These are phyloP conservation scores for Cherax quadricarinatus DNA, from an alignment of 1,140 invertebrate species.

Conservation along the genomic window DNA sequence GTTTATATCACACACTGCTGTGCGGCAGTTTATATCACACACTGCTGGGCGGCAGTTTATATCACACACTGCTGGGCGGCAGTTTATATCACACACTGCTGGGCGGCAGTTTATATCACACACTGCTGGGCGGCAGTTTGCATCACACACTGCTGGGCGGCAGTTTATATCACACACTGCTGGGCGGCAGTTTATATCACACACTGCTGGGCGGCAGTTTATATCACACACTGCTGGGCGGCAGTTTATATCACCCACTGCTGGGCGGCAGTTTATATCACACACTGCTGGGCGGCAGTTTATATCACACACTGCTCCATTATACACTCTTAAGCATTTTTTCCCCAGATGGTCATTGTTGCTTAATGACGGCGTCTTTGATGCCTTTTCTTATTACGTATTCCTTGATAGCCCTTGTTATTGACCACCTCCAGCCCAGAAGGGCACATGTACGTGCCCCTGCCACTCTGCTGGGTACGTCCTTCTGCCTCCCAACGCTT, in stretches of 20 bases:
- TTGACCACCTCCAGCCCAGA: constrained; percentile 34
- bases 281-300: not conserved
- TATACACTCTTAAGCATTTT: not conserved
- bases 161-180: not conserved
- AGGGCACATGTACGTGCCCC: not conserved
- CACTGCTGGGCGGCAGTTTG: not conserved
- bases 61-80: not conserved
- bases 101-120: not conserved
- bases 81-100: not conserved
- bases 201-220: not conserved
- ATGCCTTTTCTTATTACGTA: constrained; percentile 66
- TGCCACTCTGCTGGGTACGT: not conserved
- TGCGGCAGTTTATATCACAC: not conserved
- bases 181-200: not conserved
- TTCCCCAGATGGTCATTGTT: constrained; percentile 59
- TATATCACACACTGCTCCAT: constrained; percentile 47
- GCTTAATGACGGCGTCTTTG: constrained; percentile 61
- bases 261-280: not conserved
- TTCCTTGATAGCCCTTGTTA: constrained; percentile 63
- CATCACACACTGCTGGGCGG: too few relatives aligned
- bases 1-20: too few relatives aligned
- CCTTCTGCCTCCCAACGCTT: constrained; percentile 18
- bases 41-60: not conserved
- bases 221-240: too few relatives aligned
- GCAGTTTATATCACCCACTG: too few relatives aligned